Evolutionary conservation across 2,888 invertebrate species (phyloP), one percentile per base, ranked within the genome.

Genomic region (Psylliodes chrysocephalus): DNA sequence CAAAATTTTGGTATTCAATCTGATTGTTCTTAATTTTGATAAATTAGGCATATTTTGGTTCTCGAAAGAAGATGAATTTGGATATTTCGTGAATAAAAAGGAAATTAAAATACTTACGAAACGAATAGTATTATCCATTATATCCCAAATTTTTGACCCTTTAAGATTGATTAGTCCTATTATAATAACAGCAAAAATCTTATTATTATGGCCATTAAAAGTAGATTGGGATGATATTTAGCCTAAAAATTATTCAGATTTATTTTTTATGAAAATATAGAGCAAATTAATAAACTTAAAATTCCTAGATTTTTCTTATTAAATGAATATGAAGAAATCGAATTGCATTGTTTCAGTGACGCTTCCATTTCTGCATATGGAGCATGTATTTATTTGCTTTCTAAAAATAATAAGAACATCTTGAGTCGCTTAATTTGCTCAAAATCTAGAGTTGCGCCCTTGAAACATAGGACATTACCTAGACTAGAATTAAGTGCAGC

Each of bases 321-420:
- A 7, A 10, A 10, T 12, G 42, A 28, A 12, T 57, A 7, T 28
- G 17, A 8, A 6, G 18, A 18, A 46, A 18, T 66, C n/a, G 60
- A 72, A 60, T n/a, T 76, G 6, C 74, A 74, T 53, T 71, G 70
- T 1, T 75, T 75, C 57, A 64, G 63, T 7, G 74, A 75, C 54
- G 70, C 69, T 1, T 65, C 66, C 10, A 61, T 63, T 17, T 17
- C 5, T 5, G 70, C 66, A 7, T 74, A 73, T 42, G 72, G 67
- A 4, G 69, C 73, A 33, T 64, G 67, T 40, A 47, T 69, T n/a
- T 71, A 67, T 54, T 30, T 70, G 8, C 1, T 61, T 10, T 60
- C 69, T 12, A 62, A 47, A 12, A 49, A 65, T 51, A n/a, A 54
- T 7, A 46, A 30, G 18, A 12, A 35, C 6, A 14, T 53, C 12